These are phyloP conservation scores for Anthoptus insignis DNA, from an alignment of 2,888 invertebrate species.

Conservation along the genomic window DNA sequence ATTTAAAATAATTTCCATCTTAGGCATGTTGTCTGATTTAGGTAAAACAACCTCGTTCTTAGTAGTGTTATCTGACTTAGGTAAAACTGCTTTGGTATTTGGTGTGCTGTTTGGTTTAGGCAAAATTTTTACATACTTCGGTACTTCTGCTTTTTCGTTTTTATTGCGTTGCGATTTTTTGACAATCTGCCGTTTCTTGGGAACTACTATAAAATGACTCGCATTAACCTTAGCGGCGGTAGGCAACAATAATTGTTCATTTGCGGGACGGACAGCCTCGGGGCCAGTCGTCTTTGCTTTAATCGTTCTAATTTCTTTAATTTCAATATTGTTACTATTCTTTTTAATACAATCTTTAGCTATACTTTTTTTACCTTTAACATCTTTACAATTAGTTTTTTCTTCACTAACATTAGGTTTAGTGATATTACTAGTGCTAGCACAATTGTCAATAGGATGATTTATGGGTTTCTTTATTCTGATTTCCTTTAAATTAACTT, in stretches of 20 bases:
- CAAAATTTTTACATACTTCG: slow-evolving; percentile 8
- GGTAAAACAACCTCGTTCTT: too few relatives aligned
- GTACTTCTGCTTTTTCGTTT: too few relatives aligned
- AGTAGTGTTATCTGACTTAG: too few relatives aligned
- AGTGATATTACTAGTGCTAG: background rate
- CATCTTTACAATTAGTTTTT: background rate
- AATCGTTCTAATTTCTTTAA: background rate
- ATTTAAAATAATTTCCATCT: too few relatives aligned
- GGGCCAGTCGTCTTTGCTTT: background rate
- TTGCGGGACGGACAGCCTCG: too few relatives aligned
- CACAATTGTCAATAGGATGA: background rate
- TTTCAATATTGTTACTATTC: slow-evolving; percentile 18
- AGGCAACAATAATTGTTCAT: background rate
- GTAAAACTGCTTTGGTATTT: too few relatives aligned
- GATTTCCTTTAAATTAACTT: slow-evolving; percentile 47
- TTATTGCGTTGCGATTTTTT: too few relatives aligned
- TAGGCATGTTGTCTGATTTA: too few relatives aligned
- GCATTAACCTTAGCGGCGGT: background rate
- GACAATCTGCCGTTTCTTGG: too few relatives aligned
- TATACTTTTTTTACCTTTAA: background rate
- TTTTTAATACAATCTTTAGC: slow-evolving; percentile 2
- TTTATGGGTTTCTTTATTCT: background rate
- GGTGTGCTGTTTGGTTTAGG: too few relatives aligned
- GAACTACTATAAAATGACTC: background rate
- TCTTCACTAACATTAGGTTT: background rate